Conservation (phyloP, 35 echinoderm and acorn worm genomes). For the Chiridota heheva region DNA sequence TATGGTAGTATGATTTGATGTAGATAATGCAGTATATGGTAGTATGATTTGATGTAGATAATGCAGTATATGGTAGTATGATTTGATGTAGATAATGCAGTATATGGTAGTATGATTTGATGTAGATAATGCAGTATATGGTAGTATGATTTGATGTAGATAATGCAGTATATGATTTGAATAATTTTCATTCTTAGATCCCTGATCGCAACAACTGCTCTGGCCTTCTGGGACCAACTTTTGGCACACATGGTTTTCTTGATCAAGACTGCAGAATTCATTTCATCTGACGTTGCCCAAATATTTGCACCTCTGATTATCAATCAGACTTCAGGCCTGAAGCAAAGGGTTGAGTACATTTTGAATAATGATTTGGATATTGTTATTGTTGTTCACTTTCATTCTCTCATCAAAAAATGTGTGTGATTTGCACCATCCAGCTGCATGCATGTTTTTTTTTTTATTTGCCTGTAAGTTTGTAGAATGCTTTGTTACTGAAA, state of each 20-base stretch:
- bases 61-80: no score
- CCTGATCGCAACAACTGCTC: constrained; percentile 41
- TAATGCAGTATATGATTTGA: no score
- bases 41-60: no score
- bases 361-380: no score
- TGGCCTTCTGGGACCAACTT: constrained; percentile 80
- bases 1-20: no score
- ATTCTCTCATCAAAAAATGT: neutral
- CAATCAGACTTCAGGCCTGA: constrained; percentile 43
- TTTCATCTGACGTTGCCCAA: constrained; percentile 59
- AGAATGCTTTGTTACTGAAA: neutral
- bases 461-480: neutral
- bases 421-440: neutral
- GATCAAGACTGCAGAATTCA: constrained; percentile 54
- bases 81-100: no score
- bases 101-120: no score
- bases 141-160: no score
- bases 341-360: constrained; percentile 53
- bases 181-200: no score
- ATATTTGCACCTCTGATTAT: constrained; percentile 74
- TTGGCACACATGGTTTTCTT: constrained; percentile 68
- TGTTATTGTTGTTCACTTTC: no score
- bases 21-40: no score
- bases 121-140: no score
- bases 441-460: neutral